phyloP scores from a whole-genome alignment of 2,113 vertebrate genomes.

The Artemisiospiza belli region DNA sequence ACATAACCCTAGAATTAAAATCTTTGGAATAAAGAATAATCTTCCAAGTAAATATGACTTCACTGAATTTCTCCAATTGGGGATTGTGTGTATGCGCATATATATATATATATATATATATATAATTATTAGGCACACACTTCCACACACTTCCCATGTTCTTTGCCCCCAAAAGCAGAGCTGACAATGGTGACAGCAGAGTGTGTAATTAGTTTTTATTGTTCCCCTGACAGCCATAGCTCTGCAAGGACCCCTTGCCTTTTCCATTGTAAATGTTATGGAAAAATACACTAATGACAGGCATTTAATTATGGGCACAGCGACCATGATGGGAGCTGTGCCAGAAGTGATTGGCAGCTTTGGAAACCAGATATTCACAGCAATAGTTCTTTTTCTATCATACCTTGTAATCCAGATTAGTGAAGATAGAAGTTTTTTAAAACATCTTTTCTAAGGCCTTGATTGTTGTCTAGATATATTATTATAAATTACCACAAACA shows the following conservation, averaged over 20 bases:
- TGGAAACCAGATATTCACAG: slow-evolving; percentile 35
- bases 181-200: slow-evolving; percentile 66
- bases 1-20: background rate
- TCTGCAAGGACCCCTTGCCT: slow-evolving; percentile 72
- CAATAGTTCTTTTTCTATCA: slow-evolving; percentile 13
- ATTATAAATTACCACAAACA: background rate
- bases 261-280: slow-evolving; percentile 73
- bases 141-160: slow-evolving; percentile 27
- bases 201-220: slow-evolving; percentile 80
- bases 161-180: slow-evolving; percentile 61
- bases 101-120: background rate
- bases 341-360: slow-evolving; percentile 64
- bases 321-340: slow-evolving; percentile 52
- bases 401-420: slow-evolving; percentile 30
- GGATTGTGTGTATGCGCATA: background rate
- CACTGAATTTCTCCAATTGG: background rate
- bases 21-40: slow-evolving; percentile 10
- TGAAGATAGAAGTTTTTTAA: background rate
- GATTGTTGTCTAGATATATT: background rate
- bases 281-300: slow-evolving; percentile 76
- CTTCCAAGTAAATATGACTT: slow-evolving; percentile 7
- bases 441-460: background rate
- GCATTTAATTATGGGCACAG: slow-evolving; percentile 74
- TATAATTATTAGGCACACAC: slow-evolving; percentile 20
- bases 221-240: slow-evolving; percentile 75